These are phyloP conservation scores for Eupithecia tripunctaria DNA, from an alignment of 2,888 invertebrate species.

Conservation along the genomic window DNA sequence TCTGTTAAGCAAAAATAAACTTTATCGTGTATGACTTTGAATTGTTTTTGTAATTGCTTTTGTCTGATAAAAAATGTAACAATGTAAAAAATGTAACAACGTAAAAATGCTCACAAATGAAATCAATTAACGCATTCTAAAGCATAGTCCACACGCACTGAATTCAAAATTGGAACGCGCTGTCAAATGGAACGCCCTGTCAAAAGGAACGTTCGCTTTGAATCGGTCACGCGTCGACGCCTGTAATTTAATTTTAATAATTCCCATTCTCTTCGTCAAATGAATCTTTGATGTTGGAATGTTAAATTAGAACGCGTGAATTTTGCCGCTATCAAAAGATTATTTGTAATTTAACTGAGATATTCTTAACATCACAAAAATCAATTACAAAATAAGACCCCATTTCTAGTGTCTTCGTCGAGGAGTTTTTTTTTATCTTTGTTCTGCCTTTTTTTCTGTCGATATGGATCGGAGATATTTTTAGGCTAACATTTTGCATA, in stretches of 20 bases:
- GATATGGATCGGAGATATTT: too few relatives aligned
- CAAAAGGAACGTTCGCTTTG: conserved; percentile 66
- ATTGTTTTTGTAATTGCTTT: background rate
- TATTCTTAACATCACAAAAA: background rate
- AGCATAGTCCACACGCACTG: conserved; percentile 46
- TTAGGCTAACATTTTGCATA: too few relatives aligned
- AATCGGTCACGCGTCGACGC: conserved; percentile 61
- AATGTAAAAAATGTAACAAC: background rate
- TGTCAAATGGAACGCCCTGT: conserved; percentile 51
- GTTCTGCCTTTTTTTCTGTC: too few relatives aligned
- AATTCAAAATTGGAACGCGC: conserved; percentile 58
- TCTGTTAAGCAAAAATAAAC: background rate
- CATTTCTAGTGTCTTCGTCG: background rate
- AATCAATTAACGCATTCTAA: conserved; percentile 54
- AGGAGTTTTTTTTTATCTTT: too few relatives aligned
- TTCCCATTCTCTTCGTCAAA: conserved; percentile 62
- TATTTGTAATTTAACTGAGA: conserved; percentile 5
- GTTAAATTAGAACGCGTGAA: conserved; percentile 35
- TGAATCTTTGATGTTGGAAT: conserved; percentile 49
- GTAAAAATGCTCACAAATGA: conserved; percentile 37
- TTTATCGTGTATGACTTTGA: background rate
- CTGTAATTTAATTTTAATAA: conserved; percentile 67
- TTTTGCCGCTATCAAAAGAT: conserved; percentile 24
- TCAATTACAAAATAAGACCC: background rate
- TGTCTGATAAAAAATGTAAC: background rate